phyloP scores from a whole-genome alignment of 2,888 invertebrate species.

The Andrena camellia region DNA sequence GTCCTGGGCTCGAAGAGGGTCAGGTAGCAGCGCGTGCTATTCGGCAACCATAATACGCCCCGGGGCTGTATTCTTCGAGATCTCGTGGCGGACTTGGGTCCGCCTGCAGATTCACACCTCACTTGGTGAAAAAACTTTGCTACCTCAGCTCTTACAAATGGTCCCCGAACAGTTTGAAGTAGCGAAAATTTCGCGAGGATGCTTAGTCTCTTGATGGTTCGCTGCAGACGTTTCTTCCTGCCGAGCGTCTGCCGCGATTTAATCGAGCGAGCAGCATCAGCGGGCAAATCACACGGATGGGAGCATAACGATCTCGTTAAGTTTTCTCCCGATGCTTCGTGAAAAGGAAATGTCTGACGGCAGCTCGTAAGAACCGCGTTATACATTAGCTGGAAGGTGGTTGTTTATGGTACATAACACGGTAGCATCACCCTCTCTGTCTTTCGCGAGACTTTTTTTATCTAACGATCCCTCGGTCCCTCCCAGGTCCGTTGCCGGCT shows the following conservation, averaged over 20 bases:
- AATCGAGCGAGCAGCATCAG: not conserved
- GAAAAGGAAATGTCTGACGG: slow-evolving; percentile 1
- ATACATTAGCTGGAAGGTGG: not conserved
- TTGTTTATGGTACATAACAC: not conserved
- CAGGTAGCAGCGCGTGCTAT: slow-evolving; percentile 54
- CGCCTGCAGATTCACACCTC: not conserved
- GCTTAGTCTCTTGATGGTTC: not conserved
- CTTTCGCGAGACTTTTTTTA: not conserved
- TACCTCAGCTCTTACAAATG: too few species aligned
- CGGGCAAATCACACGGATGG: not conserved
- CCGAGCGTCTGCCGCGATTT: not conserved
- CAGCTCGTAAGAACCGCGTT: slow-evolving; percentile 18
- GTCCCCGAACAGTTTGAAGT: too few species aligned
- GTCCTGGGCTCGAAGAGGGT: not conserved
- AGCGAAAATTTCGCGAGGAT: not conserved
- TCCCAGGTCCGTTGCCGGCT: slow-evolving; percentile 10
- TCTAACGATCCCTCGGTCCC: not conserved
- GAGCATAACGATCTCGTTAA: slow-evolving; percentile 5
- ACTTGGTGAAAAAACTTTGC: not conserved
- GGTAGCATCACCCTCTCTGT: slow-evolving; percentile 10
- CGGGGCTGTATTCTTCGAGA: slow-evolving; percentile 32
- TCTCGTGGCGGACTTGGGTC: not conserved
- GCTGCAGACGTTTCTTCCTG: not conserved
- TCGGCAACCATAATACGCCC: not conserved
- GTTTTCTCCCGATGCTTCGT: not conserved